Percentiles rank a stretch among this genome's conserved stretches.
Evolutionary conservation across 1,140 invertebrate species (phyloP).

Genomic region (Drosophila pseudoananassae): DNA sequence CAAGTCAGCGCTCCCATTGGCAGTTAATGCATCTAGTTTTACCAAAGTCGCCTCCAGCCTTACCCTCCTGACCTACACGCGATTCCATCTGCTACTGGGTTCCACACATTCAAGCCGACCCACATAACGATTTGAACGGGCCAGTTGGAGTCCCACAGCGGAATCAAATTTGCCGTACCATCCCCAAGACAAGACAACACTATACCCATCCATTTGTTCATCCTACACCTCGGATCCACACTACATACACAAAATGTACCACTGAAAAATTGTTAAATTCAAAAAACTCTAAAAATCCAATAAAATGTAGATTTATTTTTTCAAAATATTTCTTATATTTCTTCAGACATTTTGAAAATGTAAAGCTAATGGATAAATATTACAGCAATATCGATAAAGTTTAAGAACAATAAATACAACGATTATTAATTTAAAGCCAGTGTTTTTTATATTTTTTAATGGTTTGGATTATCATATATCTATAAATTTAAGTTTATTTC

Average conservation of each 20-base stretch:
- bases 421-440: neutral
- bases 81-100: neutral
- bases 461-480: no score
- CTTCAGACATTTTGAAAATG: neutral
- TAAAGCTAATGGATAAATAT: neutral
- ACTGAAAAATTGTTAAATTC: conserved; percentile 37
- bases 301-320: conserved; percentile 50
- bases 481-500: no score
- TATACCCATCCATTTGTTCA: conserved; percentile 1
- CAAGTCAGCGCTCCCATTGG: conserved; percentile 28
- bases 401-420: neutral
- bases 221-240: conserved; percentile 11
- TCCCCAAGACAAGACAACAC: conserved; percentile 3
- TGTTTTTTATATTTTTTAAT: no score
- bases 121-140: neutral
- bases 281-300: conserved; percentile 21
- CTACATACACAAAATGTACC: conserved; percentile 26
- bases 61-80: neutral
- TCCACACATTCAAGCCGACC: neutral
- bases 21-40: conserved; percentile 10
- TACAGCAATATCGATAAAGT: conserved; percentile 1
- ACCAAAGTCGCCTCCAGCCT: neutral
- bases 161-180: conserved; percentile 38
- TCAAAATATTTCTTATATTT: conserved; percentile 6
- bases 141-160: conserved; percentile 7